These are phyloP conservation scores for Sicus ferrugineus DNA, from an alignment of 2,888 invertebrate genomes.

Conservation along the genomic window DNA sequence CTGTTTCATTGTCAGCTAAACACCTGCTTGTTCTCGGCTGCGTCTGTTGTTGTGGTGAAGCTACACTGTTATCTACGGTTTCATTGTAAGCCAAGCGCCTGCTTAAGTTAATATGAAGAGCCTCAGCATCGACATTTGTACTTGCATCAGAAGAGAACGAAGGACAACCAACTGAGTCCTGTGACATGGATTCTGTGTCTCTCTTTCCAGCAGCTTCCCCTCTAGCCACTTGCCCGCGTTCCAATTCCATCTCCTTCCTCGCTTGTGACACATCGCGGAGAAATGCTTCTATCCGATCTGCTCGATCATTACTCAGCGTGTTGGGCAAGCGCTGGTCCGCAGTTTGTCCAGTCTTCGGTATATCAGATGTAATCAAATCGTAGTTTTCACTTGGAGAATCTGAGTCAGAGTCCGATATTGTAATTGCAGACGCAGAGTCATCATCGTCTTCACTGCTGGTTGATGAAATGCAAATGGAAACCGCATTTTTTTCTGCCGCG, in stretches of 20 bases:
- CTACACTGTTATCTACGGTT: slow-evolving; percentile 23
- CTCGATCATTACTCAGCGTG: slow-evolving; percentile 44
- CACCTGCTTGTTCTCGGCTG: neutral
- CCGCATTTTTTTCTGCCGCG: slow-evolving; percentile 40
- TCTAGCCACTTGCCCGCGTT: neutral
- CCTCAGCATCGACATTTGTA: neutral
- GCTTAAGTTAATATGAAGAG: neutral
- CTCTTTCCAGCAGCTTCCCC: neutral
- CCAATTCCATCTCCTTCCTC: slow-evolving; percentile 40
- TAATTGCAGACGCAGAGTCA: slow-evolving; percentile 40
- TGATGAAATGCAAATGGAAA: slow-evolving; percentile 43
- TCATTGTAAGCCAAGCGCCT: slow-evolving; percentile 25
- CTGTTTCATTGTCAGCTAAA: neutral
- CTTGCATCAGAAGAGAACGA: neutral
- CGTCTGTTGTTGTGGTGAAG: slow-evolving; percentile 10
- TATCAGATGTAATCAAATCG: slow-evolving; percentile 40
- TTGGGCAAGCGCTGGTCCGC: slow-evolving; percentile 30
- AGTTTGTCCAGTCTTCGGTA: slow-evolving; percentile 35
- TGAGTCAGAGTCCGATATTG: slow-evolving; percentile 46
- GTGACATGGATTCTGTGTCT: slow-evolving; percentile 55
- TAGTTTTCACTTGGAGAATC: slow-evolving; percentile 35
- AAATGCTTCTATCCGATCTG: slow-evolving; percentile 56
- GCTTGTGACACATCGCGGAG: slow-evolving; percentile 57
- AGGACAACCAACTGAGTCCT: slow-evolving; percentile 29
- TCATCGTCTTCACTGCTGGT: slow-evolving; percentile 36